These are phyloP conservation scores for Chrysolina haemoptera DNA, from an alignment of 2,888 invertebrate species.

Conservation along the genomic window DNA sequence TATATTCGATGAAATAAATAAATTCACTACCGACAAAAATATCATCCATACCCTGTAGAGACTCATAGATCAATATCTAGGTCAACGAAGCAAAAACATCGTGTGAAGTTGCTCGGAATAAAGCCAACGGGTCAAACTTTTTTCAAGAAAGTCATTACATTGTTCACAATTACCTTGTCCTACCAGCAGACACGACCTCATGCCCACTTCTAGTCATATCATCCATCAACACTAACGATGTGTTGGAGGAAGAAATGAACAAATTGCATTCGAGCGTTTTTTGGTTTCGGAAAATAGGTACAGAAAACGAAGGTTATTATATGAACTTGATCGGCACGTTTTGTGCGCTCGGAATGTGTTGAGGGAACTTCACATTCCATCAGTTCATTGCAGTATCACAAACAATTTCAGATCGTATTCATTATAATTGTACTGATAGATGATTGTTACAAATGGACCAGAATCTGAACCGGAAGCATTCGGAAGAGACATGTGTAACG, in stretches of 20 bases:
- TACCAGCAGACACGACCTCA: constrained; percentile 5
- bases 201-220: not conserved
- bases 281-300: not conserved
- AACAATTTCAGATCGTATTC: too few relatives aligned
- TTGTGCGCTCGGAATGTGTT: not conserved
- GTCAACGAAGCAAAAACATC: not conserved
- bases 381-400: too few relatives aligned
- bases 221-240: constrained; percentile 19
- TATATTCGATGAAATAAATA: too few relatives aligned
- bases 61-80: not conserved
- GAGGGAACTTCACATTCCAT: too few relatives aligned
- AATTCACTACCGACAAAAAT: too few relatives aligned
- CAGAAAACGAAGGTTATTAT: not conserved
- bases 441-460: too few relatives aligned
- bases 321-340: not conserved
- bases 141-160: not conserved
- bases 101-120: not conserved
- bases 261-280: not conserved
- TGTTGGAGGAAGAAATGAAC: constrained; percentile 5
- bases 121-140: constrained; percentile 3
- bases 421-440: too few relatives aligned
- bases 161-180: not conserved
- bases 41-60: not conserved
- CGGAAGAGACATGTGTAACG: too few relatives aligned
- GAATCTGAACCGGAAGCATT: too few relatives aligned